These are phyloP conservation scores for Neoarius graeffei DNA, from an alignment of 2,113 vertebrate genomes.

Conservation along the genomic window DNA sequence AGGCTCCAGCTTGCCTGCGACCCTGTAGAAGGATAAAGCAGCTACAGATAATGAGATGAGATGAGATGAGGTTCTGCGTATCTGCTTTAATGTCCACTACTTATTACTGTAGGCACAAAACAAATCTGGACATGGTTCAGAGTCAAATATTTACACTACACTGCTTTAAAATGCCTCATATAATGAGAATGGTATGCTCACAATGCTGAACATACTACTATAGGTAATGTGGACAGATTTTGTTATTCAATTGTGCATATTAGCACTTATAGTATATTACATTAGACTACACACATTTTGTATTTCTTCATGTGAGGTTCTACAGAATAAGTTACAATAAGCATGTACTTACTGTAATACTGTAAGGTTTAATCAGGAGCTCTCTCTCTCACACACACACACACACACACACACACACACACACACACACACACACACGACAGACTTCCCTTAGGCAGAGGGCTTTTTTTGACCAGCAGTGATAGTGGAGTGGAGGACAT, in stretches of 20 bases:
- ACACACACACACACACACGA: conserved; percentile 14
- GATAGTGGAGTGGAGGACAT: conserved; percentile 35
- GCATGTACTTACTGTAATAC: not conserved
- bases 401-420: not conserved
- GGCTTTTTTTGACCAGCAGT: conserved; percentile 39
- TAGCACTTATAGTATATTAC: not conserved
- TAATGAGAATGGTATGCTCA: not conserved
- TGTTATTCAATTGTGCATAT: not conserved
- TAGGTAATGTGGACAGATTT: not conserved
- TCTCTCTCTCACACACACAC: not conserved
- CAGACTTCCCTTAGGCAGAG: conserved; percentile 22
- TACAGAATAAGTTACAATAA: not conserved
- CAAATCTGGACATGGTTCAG: conserved; percentile 30
- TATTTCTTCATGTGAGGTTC: not conserved
- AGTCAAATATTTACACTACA: conserved; percentile 12
- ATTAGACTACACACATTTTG: not conserved
- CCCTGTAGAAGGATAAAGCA: no score
- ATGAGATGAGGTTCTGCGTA: no score
- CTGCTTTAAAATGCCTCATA: not conserved
- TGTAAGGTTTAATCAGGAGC: conserved; percentile 9
- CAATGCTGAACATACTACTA: not conserved
- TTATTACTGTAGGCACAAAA: conserved; percentile 37
- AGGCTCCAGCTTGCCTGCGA: no score
- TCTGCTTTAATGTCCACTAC: conserved; percentile 1
- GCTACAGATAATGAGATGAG: no score